Evolutionary conservation across 2,888 invertebrate genomes (phyloP), one percentile per base, ranked within the genome.

Genomic region (Agrenia bidenticulata): DNA sequence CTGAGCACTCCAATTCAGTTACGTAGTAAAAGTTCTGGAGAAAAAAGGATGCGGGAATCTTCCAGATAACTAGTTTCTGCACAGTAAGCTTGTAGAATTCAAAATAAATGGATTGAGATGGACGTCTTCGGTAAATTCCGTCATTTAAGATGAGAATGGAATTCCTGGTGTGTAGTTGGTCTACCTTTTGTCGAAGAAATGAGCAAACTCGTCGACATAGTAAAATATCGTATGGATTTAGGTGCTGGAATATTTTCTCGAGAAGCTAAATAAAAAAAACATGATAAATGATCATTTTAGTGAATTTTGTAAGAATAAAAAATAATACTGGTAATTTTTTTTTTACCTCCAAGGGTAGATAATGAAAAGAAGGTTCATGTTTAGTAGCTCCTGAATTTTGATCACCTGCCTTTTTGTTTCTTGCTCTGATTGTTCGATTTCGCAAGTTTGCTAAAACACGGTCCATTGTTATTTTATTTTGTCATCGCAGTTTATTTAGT

Each of bases 321-420:
- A n/a, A 27, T 27, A 11, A 27, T 27, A 39, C 32, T 39, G 45
- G 5, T 27, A n/a, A n/a, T n/a, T n/a, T n/a, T n/a, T n/a, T n/a
- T n/a, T 17, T 26, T 61, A 61, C 65, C 65, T 65, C 65, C 39
- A 56, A 41, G 7, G 65, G 65, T 23, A 64, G 45, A 45, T 45
- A n/a, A 9, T 17, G 45, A 15, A 45, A 17, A 15, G 45, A 45
- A 4, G 45, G 2, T 15, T 45, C 45, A 15, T 15, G 45, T 7
- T 32, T 11, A 32, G 11, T 32, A 7, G 11, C 4, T 7, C 32
- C 11, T 32, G 4, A 7, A 32, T 32, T 11, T 32, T 32, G 32
- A 32, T 32, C 32, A 11, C 5, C 5, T 7, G 32, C 11, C 32
- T 32, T 32, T 32, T 32, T 32, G 4, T 4, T 32, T 32, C 11